These are phyloP conservation scores for Hydrophis major DNA, from an alignment of 2,797 vertebrate species.

Conservation along the genomic window DNA sequence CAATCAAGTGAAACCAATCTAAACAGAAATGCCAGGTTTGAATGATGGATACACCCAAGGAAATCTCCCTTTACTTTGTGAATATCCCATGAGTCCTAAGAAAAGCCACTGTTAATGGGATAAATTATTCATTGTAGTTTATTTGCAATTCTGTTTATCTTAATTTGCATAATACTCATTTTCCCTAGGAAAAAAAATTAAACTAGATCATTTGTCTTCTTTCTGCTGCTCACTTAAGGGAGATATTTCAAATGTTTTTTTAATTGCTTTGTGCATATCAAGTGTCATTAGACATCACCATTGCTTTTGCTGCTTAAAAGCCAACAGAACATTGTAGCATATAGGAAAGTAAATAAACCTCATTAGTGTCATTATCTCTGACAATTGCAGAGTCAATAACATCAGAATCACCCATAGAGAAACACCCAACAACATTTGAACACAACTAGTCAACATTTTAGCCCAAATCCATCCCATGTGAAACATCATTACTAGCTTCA, in stretches of 20 bases:
- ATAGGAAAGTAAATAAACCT: conserved; percentile 55
- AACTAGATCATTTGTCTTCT: conserved; percentile 48
- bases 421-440: conserved; percentile 26
- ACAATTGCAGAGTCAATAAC: conserved; percentile 49
- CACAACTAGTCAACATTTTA: neutral
- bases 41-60: conserved; percentile 42
- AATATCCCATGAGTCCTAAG: conserved; percentile 27
- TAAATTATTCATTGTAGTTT: conserved; percentile 52
- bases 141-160: conserved; percentile 47
- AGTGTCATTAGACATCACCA: conserved; percentile 37
- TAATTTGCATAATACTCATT: conserved; percentile 53
- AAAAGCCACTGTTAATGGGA: conserved; percentile 28
- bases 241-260: conserved; percentile 49
- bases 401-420: conserved; percentile 37
- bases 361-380: conserved; percentile 53
- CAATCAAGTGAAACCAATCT: conserved; percentile 12
- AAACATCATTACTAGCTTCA: conserved; percentile 33
- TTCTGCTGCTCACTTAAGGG: conserved; percentile 40
- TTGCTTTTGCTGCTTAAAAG: conserved; percentile 36
- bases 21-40: neutral
- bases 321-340: conserved; percentile 30
- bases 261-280: conserved; percentile 46
- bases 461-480: conserved; percentile 29
- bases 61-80: conserved; percentile 38
- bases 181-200: conserved; percentile 10